Conservation (phyloP, 2,888 invertebrate genomes). For the Drosophila tripunctata region DNA sequence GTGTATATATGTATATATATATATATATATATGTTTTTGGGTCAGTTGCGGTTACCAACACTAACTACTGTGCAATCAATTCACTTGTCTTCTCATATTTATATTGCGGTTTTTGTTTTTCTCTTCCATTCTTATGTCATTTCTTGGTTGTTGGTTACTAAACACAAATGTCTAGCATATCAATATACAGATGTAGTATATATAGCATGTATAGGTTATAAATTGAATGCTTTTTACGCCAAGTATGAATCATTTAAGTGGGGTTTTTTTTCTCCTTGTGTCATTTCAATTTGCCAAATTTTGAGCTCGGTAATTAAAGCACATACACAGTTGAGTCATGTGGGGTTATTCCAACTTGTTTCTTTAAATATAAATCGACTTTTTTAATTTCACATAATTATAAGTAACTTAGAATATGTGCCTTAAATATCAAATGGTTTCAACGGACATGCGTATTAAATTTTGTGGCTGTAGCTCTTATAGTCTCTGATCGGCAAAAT, state of each 20-base stretch:
- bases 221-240: not conserved
- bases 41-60: slow-evolving; percentile 26
- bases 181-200: not conserved
- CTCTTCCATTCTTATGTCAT: not conserved
- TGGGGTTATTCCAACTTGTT: too few relatives aligned
- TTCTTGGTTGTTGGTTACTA: not conserved
- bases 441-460: too few relatives aligned
- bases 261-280: too few relatives aligned
- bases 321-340: not conserved
- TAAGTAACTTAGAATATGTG: too few relatives aligned
- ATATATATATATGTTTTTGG: slow-evolving; percentile 33
- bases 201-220: not conserved
- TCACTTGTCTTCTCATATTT: slow-evolving; percentile 9
- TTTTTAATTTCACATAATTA: too few relatives aligned
- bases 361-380: too few relatives aligned
- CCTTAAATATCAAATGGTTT: too few relatives aligned
- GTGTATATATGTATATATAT: slow-evolving; percentile 2
- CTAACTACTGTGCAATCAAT: not conserved
- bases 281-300: not conserved
- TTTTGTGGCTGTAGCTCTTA: too few relatives aligned
- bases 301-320: not conserved
- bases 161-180: not conserved
- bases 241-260: not conserved
- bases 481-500: too few relatives aligned
- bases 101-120: slow-evolving; percentile 8